Percentiles rank a stretch among this genome's conserved stretches.
Evolutionary conservation across 2,797 vertebrate genomes (phyloP).

Genomic region (Pelochelys cantorii): DNA sequence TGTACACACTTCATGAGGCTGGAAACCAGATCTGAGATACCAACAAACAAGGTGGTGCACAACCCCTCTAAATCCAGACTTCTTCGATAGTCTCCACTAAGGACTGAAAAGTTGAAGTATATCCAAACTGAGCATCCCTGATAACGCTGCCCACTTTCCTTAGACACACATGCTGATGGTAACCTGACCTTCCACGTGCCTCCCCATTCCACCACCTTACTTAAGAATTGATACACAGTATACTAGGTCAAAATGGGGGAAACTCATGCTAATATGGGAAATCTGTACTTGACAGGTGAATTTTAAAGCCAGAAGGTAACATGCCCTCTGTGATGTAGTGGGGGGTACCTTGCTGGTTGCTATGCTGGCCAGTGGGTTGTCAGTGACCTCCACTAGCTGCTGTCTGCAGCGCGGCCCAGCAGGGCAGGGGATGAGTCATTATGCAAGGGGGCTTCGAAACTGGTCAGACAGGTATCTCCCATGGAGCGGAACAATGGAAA

Average conservation of each 20-base stretch:
- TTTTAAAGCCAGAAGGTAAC: neutral
- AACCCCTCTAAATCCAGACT: neutral
- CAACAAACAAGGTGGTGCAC: conserved; percentile 23
- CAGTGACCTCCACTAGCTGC: too few species aligned
- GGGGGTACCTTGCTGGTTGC: too few species aligned
- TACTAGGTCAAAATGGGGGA: neutral
- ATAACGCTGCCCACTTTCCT: neutral
- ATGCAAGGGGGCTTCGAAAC: too few species aligned
- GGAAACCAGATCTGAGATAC: neutral
- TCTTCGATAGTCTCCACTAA: neutral
- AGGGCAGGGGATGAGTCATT: too few species aligned
- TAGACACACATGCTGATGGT: neutral
- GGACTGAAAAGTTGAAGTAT: neutral
- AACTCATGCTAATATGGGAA: neutral
- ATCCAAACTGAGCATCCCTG: neutral
- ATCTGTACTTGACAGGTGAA: neutral
- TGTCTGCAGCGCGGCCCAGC: too few species aligned
- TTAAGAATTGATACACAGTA: neutral
- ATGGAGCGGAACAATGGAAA: too few species aligned
- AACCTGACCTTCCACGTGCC: neutral
- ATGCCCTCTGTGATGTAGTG: too few species aligned
- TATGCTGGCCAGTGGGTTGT: too few species aligned
- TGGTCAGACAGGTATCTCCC: too few species aligned
- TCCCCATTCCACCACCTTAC: neutral
- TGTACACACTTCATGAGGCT: neutral